Evolutionary conservation across 2,797 vertebrate genomes (phyloP).

Genomic region (Sebastes diploproa): DNA sequence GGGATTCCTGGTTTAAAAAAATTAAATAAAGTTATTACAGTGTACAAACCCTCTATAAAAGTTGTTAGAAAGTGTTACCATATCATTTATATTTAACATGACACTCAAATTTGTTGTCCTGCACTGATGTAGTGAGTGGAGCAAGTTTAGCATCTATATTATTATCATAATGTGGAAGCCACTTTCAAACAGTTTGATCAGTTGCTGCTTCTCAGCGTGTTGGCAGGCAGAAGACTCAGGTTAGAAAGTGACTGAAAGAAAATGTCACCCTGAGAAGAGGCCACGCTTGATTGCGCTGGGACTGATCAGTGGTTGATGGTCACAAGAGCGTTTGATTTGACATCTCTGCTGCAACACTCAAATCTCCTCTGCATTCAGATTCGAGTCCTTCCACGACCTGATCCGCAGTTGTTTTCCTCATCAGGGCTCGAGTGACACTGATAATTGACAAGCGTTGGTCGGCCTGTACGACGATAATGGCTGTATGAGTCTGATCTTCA

Average conservation of each 20-base stretch:
- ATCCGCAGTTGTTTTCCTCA: conserved; percentile 61
- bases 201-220: conserved; percentile 13
- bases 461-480: conserved; percentile 32
- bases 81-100: background rate
- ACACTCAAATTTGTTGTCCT: background rate
- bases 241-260: conserved; percentile 61
- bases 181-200: conserved; percentile 56
- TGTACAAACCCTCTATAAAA: background rate
- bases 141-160: conserved; percentile 11
- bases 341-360: conserved; percentile 69
- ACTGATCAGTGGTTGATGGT: conserved; percentile 76
- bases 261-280: conserved; percentile 77
- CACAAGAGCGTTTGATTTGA: conserved; percentile 78
- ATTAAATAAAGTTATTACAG: background rate
- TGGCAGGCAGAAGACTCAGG: conserved; percentile 56
- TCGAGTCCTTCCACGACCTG: conserved; percentile 63
- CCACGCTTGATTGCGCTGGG: conserved; percentile 71
- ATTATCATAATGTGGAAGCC: conserved; percentile 26
- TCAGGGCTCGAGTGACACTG: conserved; percentile 49
- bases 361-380: conserved; percentile 73
- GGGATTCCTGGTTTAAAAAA: background rate
- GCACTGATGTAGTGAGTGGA: background rate
- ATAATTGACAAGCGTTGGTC: conserved; percentile 65
- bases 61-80: background rate
- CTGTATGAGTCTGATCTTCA: conserved; percentile 25